Base-by-base conservation (phyloP, 1,140 invertebrate genomes). In the Panagrolaimus sp. region DNA sequence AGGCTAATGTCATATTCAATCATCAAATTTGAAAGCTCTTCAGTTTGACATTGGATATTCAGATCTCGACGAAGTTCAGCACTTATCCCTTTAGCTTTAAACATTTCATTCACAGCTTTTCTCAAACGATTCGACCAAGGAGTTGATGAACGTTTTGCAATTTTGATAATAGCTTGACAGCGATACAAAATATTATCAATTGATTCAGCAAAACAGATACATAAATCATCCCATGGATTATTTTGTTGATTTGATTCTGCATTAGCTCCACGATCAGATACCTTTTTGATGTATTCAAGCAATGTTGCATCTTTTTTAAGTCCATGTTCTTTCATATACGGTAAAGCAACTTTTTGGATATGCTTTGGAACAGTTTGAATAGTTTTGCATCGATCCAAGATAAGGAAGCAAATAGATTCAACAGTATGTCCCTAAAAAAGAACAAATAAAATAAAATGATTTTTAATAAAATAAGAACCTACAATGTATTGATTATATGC, bases 301-400 rank as follows among this genome's bases (percentile, higher is more conserved):
- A 67, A 43, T n/a, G 65, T 67, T 48, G 28, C 43, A 43, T 67
- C 65, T 24, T 67, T 67, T 21, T 67, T 45, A 6, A 67, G 65
- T 6, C 43, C 43, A 14, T 67, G 47, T 48, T 67, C 65, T 8
- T 55, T 43, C 65, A 67, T 67, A 43, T 67, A 67, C 1, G 65
- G 65, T 26, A 67, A 38, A 43, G 47, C 47, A 32, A 67, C 44
- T 3, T n/a, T 44, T 17, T 28, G n/a, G 43, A 67, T 48, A 17
- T 67, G 47, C n/a, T 55, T 26, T 17, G 6, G 21, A n/a, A 67
- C 47, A 14, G 44, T 48, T 14, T n/a, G 24, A 28, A 58, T 10
- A 9, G 65, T 28, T 17, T 67, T 67, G 58, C 24, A 28, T 15
- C 58, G 58, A 17, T 67, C 65, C 26, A 67, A 43, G 21, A 67